These are phyloP conservation scores for Peromyscus attwateri DNA, from an alignment of 2,797 vertebrate species.

Conservation along the genomic window DNA sequence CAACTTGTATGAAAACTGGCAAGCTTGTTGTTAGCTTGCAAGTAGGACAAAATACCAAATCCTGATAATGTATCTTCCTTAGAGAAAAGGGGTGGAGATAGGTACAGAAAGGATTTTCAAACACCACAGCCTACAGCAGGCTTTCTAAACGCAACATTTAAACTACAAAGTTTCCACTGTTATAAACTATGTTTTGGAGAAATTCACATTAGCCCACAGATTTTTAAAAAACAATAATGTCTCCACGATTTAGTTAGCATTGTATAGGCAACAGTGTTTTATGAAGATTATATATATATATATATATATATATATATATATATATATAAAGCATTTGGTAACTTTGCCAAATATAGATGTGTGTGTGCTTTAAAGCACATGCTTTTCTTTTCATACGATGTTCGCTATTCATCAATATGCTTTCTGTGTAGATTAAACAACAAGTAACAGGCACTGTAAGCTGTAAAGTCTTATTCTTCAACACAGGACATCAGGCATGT, in stretches of 20 bases:
- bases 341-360: background rate
- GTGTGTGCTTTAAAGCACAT: background rate
- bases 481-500: background rate
- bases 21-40: slow-evolving; percentile 31
- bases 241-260: background rate
- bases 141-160: slow-evolving; percentile 38
- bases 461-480: background rate
- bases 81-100: background rate
- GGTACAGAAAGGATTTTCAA: background rate
- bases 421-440: background rate
- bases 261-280: background rate
- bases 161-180: slow-evolving; percentile 3
- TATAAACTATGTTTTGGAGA: background rate
- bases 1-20: slow-evolving; percentile 46
- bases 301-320: background rate
- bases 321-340: background rate
- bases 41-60: slow-evolving; percentile 36
- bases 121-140: background rate
- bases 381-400: slow-evolving; percentile 50
- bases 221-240: slow-evolving; percentile 6
- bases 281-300: slow-evolving; percentile 3
- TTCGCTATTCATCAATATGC: background rate
- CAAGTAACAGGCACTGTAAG: background rate
- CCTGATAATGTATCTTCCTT: slow-evolving; percentile 36
- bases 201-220: background rate